Evolutionary conservation across 2,113 vertebrate species (phyloP), one percentile per base, ranked within the genome.

Genomic region (Neopipo cinnamomea): DNA sequence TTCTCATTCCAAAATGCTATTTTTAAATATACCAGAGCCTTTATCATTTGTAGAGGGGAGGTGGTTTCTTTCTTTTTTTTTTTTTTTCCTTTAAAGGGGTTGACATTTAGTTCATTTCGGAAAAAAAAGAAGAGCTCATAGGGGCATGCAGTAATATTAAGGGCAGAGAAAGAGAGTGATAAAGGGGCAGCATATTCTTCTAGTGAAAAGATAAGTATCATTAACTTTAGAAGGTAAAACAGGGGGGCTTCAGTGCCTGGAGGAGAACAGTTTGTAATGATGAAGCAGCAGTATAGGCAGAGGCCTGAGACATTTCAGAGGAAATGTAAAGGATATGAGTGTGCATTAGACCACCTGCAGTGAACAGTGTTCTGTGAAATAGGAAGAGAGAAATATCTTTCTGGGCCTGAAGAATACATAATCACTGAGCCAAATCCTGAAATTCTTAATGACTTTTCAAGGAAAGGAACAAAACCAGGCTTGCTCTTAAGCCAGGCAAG

Each of bases 361-460:
- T 81, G 78, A 94, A 96, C 37, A 88, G 39, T 61, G 42, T 73
- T 92, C 72, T 93, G 86, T 77, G 67, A 95, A 95, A 93, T 80
- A 75, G 62, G 78, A 78, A 79, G 67, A 92, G 31, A 88, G 52
- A 25, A 92, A 33, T 63, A 92, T 88, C 42, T 80, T 73, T 50
- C 92, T 67, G 46, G 58, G 67, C 41, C 67, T 80, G 85, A 91
- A 92, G 25, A n/a, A n/a, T 59, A 85, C 30, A 46, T 53, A 67
- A 81, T 73, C n/a, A 46, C 46, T 58, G 46, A 92, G 58, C n/a
- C 82, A 95, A 86, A 88, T 70, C 53, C 50, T 83, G 25, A 85
- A 75, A 90, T 92, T 94, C 82, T 84, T 93, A 88, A 93, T 76
- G 71, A 77, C 50, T 93, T 96, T 88, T 56, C 72, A 92, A 66